These are phyloP conservation scores for Choloepus didactylus DNA, from an alignment of 2,797 vertebrate genomes.

Conservation along the genomic window DNA sequence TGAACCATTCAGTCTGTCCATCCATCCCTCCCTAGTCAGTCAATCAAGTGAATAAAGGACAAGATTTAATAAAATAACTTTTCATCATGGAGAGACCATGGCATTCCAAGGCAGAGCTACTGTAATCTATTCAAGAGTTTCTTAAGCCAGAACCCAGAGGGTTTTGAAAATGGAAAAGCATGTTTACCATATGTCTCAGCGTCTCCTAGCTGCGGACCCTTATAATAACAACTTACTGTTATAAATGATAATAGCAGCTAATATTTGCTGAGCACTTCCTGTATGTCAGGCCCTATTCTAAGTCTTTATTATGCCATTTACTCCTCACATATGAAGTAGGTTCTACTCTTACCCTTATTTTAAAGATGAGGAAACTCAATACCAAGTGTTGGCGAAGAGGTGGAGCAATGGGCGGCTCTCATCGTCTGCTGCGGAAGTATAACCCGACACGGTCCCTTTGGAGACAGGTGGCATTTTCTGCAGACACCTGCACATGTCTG, in stretches of 20 bases:
- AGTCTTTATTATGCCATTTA: not conserved
- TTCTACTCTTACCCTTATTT: not conserved
- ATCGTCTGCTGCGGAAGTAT: accelerated
- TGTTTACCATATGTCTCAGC: not conserved
- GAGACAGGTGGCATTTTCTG: not conserved
- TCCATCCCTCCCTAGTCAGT: not conserved
- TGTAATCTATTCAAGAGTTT: not conserved
- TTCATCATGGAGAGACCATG: not conserved
- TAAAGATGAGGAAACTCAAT: not conserved
- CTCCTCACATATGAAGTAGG: not conserved
- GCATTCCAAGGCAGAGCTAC: not conserved
- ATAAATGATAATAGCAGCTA: not conserved
- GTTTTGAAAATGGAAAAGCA: not conserved
- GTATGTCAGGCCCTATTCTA: not conserved
- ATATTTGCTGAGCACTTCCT: not conserved
- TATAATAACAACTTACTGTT: not conserved
- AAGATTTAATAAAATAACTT: not conserved
- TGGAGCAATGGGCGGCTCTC: accelerated
- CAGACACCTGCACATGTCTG: too few relatives aligned
- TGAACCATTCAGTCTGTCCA: not conserved
- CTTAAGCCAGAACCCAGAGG: not conserved
- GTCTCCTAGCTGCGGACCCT: not conserved
- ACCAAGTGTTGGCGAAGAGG: not conserved
- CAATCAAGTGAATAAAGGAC: not conserved
- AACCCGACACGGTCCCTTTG: accelerated